Evolutionary conservation across 2,888 invertebrate species (phyloP), one percentile per base, ranked within the genome.

Genomic region (Cacoxenus indagator): DNA sequence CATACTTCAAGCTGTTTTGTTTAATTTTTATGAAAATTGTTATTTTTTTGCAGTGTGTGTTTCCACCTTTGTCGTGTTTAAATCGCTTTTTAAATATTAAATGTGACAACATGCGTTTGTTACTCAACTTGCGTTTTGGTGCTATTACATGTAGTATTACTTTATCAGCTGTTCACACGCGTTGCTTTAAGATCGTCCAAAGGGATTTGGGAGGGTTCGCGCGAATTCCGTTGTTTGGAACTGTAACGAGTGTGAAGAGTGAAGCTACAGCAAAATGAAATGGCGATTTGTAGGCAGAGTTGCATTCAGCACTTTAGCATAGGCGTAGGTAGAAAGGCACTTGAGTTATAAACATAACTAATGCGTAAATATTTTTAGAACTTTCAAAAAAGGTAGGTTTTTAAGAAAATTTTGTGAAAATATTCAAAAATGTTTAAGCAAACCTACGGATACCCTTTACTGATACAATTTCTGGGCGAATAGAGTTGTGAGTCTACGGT

Each of bases 1-100:
- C 80, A 79, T 79, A 55, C 61, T 71, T 61, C 2, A 69, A 55
- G 29, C 46, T 59, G 31, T 14, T 29, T 19, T 59, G 19, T 27
- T 22, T 43, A 14, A 17, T 4, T 2, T 29, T 43, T 22, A 11
- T 31, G 29, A 31, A 9, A 31, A 8, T 31, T 31, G 9, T 31
- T 31, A 8, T 31, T 31, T 14, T 61, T 29, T 29, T 17, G n/a
- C 31, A 54, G 27, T 59, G 29, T 59, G 27, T n/a, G 55, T 26
- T 9, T 22, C 31, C 19, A 59, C 31, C 57, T 59, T 31, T 29
- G 31, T 29, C 17, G 57, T 48, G n/a, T 59, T 31, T 19, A 59
- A 59, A 29, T 59, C 31, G 31, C 29, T n/a, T 19, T 9, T 8
- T 17, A 59, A 31, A 24, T 31, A 17, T 59, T 17, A 31, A 59